Evolutionary conservation across 2,797 vertebrate species (phyloP).

Genomic region (Potorous gilbertii): DNA sequence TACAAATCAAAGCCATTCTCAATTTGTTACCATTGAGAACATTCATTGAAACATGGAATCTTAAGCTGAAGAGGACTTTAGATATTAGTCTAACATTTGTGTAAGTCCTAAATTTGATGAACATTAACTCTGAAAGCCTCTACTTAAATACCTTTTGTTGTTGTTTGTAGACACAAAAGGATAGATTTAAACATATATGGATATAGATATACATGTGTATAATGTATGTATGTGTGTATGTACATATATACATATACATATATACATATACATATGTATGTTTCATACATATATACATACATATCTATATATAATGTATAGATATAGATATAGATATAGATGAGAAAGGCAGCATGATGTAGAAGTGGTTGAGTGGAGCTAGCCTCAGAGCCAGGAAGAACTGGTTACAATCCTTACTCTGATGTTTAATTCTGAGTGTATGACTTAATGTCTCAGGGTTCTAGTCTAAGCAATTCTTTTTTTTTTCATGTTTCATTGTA

Average conservation of each 20-base stretch:
- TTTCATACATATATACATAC: too few species aligned
- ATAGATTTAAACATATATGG: not conserved
- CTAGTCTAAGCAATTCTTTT: not conserved
- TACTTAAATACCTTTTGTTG: not conserved
- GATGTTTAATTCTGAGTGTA: not conserved
- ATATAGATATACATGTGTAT: not conserved
- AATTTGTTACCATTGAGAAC: not conserved
- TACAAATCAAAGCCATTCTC: not conserved
- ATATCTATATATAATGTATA: not conserved
- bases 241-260: not conserved
- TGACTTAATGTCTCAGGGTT: not conserved
- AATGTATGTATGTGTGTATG: not conserved
- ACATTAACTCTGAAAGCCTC: not conserved
- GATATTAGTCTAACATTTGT: not conserved
- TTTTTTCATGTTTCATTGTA: too few species aligned
- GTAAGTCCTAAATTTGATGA: not conserved
- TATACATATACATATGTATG: accelerated
- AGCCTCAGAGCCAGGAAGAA: not conserved
- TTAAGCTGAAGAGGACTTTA: not conserved
- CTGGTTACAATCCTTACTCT: not conserved
- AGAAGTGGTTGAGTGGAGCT: not conserved
- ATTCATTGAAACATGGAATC: not conserved
- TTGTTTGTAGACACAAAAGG: not conserved
- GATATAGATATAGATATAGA: not conserved
- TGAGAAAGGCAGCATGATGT: not conserved